Base-by-base conservation (phyloP, 2,888 invertebrate genomes). In the Onchidella celtica region DNA sequence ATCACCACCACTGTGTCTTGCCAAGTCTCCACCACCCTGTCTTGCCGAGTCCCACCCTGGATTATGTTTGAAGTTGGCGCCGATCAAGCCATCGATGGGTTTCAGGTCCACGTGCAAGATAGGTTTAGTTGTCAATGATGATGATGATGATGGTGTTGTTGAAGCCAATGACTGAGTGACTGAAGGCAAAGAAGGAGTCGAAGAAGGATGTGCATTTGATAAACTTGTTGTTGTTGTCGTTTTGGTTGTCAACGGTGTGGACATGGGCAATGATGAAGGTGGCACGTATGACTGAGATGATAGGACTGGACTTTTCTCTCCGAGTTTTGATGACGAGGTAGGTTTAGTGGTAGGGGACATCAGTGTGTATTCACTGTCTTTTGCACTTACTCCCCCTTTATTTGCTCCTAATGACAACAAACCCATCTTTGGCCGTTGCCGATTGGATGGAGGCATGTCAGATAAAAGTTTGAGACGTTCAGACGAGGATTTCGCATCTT, bases 401-500 rank as follows among this genome's bases (percentile, higher is more conserved):
- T 17, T 29, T 9, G 61, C 0, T 21, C 21, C 59, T 29, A 14
- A 24, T 40, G 36, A 17, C 27, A 69, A 14, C 59, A 32, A 21
- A n/a, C 55, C 69, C 21, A 65, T 32, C 57, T 78, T 68, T 2
- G 38, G 36, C 27, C 61, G 36, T 24, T 34, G 61, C 27, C 47
- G 59, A n/a, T 24, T 63, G n/a, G n/a, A n/a, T n/a, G n/a, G n/a
- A 32, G 77, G 59, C 34, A 68, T 74, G 17, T 68, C 63, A n/a
- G 81, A 59, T 17, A 81, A 69, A 21, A 81, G 73, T 47, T 75
- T 81, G 32, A 81, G 59, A n/a, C 68, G 38, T 61, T 81, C 81
- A 24, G 81, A 81, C 17, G 75, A 55, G 17, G 57, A 65, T 61
- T 66, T 65, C 6, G 73, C 80, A 73, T 80, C 80, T 63, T 61